Evolutionary conservation across 2,113 vertebrate genomes (phyloP), one percentile per base, ranked within the genome.

Genomic region (Clarias batrachus): DNA sequence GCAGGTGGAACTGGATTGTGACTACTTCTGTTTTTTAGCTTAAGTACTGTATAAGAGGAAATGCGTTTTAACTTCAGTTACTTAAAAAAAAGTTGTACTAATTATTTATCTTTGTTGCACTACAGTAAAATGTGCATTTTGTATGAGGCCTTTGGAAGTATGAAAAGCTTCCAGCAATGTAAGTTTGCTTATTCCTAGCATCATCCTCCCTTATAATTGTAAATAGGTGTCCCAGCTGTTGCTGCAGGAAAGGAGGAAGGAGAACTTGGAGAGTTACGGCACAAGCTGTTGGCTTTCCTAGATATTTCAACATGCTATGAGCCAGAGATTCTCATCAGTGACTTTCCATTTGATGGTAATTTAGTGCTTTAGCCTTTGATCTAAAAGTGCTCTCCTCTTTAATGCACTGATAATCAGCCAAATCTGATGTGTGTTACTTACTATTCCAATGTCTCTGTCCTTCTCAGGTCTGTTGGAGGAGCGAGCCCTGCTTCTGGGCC

Each of bases 271-370:
- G 96, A 97, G 87, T 97, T 95, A 89, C 93, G 98, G 25, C 95
- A 92, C 81, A 99, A 98, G 82, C 95, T 99, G 66, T 93, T 99
- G 0, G 92, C 91, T 23, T 99, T 99, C 90, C 90, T 99, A 86
- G 96, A 99, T 86, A 95, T 95, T 89, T 99, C 98, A 0, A 93
- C 88, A 90, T 95, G 93, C 91, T 99, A 99, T 33, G 97, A 99
- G 78, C 97, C 98, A 11, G 93, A 94, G 73, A 94, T 93, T 74
- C 97, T 99, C 87, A 98, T 99, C 92, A 99, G 97, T 59, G 96
- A 99, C 92, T 99, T 99, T 79, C 98, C 98, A 79, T 99, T 99
- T 89, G 98, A 99, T 89, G 98, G 98, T 99, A 90, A 94, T 27
- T 68, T 33, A 65, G 41, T 16, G 1, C 23, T 73, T 62, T 17